These are phyloP conservation scores for Kryphioiulus occultus DNA, from an alignment of 2,888 invertebrate genomes.

Conservation along the genomic window DNA sequence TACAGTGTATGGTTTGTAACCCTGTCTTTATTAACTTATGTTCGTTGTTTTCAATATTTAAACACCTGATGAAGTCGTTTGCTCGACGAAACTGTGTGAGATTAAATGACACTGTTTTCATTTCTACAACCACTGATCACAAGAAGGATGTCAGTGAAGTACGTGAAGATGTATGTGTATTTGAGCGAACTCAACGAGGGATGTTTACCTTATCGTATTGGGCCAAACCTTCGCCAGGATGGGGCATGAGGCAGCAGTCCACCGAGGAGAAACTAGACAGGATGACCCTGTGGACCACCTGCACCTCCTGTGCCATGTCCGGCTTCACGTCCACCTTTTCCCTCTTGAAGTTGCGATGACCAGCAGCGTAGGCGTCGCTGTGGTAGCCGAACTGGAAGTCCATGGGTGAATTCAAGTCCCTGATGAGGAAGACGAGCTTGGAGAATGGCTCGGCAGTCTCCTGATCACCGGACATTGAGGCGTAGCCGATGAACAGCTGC, in stretches of 20 bases:
- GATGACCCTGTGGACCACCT: background rate
- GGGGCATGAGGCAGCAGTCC: background rate
- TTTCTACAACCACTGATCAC: no score
- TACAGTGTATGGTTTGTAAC: no score
- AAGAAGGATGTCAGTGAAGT: no score
- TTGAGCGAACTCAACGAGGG: no score
- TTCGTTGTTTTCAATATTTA: no score
- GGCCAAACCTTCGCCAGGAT: constrained; percentile 32
- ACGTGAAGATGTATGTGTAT: no score
- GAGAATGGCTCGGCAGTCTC: background rate
- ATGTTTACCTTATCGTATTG: background rate
- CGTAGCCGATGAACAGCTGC: constrained; percentile 24
- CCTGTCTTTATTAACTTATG: no score
- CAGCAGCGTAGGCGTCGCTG: background rate
- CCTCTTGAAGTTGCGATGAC: background rate
- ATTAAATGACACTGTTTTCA: no score
- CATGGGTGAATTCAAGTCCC: background rate
- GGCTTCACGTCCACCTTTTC: background rate
- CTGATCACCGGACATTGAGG: background rate
- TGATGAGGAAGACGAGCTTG: background rate
- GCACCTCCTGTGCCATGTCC: background rate
- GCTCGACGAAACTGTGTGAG: no score
- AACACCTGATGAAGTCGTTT: no score
- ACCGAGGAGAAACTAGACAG: background rate
- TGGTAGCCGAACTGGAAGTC: constrained; percentile 11